A percentile compares a stretch with the other conserved stretches of the same genome.
phyloP scores from a whole-genome alignment of 1,140 invertebrate species.

The Ips nitidus region DNA sequence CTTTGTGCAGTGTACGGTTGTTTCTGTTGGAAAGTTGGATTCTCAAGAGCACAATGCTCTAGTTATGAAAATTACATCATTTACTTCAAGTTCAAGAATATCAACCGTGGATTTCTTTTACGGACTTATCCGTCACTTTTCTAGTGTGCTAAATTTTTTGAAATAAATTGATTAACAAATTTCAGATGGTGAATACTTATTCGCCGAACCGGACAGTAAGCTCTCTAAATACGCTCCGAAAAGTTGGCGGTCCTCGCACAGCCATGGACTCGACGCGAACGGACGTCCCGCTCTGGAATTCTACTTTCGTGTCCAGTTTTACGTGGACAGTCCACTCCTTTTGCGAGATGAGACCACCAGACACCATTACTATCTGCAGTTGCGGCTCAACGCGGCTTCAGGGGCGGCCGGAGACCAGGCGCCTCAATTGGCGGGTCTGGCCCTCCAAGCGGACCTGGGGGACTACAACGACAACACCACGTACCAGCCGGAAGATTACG shows the following conservation, averaged over 20 bases:
- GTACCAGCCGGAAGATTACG: slow-evolving; percentile 71
- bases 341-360: slow-evolving; percentile 87
- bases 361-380: slow-evolving; percentile 91
- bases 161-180: slow-evolving; percentile 41
- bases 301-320: slow-evolving; percentile 92
- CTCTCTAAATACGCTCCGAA: slow-evolving; percentile 94
- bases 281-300: slow-evolving; percentile 86
- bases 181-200: slow-evolving; percentile 93
- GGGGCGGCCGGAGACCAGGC: slow-evolving; percentile 71
- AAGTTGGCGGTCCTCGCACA: slow-evolving; percentile 90
- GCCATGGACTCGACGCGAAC: slow-evolving; percentile 86
- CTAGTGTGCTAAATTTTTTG: too few relatives aligned
- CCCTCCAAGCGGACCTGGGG: slow-evolving; percentile 86
- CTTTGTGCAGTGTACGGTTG: too few relatives aligned
- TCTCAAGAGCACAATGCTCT: too few relatives aligned
- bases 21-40: too few relatives aligned
- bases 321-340: slow-evolving; percentile 84
- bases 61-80: too few relatives aligned
- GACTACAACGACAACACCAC: slow-evolving; percentile 55
- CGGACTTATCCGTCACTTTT: too few relatives aligned
- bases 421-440: slow-evolving; percentile 68
- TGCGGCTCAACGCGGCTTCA: slow-evolving; percentile 83
- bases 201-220: slow-evolving; percentile 91
- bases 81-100: too few relatives aligned
- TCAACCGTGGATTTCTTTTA: too few relatives aligned